Conservation (phyloP, 2,113 vertebrate genomes). For the Otocyon megalotis region DNA sequence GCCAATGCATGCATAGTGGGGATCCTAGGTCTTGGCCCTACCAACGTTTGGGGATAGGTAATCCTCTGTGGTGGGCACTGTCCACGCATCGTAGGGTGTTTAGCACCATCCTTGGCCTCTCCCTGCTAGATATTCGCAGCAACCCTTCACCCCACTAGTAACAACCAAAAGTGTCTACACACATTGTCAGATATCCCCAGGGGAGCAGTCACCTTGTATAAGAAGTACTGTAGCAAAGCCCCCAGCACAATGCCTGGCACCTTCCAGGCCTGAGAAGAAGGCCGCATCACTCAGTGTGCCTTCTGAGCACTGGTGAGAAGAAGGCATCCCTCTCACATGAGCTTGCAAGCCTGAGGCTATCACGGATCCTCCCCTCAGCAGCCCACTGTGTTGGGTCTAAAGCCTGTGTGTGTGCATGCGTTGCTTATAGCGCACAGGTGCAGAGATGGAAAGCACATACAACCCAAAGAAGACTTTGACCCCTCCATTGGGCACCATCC, state of each 20-base stretch:
- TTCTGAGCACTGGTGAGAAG: neutral
- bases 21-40: rapidly evolving
- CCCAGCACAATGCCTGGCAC: too few relatives aligned
- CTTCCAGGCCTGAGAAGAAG: neutral
- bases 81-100: rapidly evolving
- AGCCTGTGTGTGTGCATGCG: neutral
- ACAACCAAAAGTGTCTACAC: neutral
- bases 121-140: neutral
- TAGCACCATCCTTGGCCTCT: neutral
- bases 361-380: neutral
- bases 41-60: rapidly evolving
- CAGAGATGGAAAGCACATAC: neutral
- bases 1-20: neutral
- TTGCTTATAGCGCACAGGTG: neutral
- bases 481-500: neutral
- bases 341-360: neutral
- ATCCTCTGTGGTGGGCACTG: too few relatives aligned
- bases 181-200: neutral
- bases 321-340: neutral
- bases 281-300: rapidly evolving
- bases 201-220: neutral
- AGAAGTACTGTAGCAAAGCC: neutral
- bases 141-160: neutral
- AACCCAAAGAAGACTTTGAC: neutral
- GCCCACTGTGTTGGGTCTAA: neutral